phyloP scores from a whole-genome alignment of 2,888 invertebrate species.

The Vandiemenella viatica region DNA sequence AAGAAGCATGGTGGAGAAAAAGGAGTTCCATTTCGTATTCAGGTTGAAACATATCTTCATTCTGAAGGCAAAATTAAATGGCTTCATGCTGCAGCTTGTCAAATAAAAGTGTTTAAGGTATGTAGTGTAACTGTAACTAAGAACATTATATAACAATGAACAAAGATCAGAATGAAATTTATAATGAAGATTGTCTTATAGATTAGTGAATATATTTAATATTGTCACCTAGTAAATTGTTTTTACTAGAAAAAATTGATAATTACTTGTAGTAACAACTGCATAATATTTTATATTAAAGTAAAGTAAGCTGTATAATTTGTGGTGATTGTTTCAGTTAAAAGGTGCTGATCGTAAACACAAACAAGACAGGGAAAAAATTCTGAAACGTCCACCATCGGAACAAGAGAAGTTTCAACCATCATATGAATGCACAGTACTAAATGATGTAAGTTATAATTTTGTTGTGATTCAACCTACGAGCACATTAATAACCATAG shows the following conservation, averaged over 20 bases:
- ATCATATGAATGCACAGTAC: constrained; percentile 87
- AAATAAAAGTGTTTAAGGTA: constrained; percentile 71
- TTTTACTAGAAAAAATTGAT: too few relatives aligned
- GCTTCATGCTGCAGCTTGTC: constrained; percentile 89
- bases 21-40: constrained; percentile 90
- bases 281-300: constrained; percentile 1
- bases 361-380: constrained; percentile 91
- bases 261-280: constrained; percentile 1
- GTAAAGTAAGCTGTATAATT: constrained; percentile 5
- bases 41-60: constrained; percentile 74
- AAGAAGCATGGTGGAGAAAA: constrained; percentile 98
- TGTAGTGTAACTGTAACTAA: background rate
- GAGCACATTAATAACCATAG: too few relatives aligned
- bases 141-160: background rate
- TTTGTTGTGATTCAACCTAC: too few relatives aligned
- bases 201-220: too few relatives aligned
- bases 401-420: constrained; percentile 90
- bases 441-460: constrained; percentile 57
- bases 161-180: too few relatives aligned
- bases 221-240: too few relatives aligned
- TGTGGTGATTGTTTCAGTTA: constrained; percentile 48
- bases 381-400: constrained; percentile 63
- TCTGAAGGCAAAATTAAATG: constrained; percentile 38
- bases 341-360: constrained; percentile 95
- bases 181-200: too few relatives aligned